Base-by-base conservation (phyloP, 1,140 invertebrate genomes). In the Pemphigus obesinymphae region DNA sequence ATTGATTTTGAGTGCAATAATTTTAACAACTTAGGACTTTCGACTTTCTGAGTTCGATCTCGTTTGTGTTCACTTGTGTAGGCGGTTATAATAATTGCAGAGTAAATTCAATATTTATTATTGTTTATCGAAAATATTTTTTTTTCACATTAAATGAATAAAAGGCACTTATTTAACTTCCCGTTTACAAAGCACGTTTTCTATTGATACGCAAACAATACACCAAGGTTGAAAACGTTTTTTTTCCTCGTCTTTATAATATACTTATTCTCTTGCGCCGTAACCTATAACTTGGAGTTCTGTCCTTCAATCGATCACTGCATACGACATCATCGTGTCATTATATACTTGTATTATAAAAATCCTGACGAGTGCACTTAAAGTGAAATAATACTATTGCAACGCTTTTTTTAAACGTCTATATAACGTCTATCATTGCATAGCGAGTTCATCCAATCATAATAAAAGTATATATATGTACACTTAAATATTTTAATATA, bases 221-320 rank as follows among this genome's bases (percentile, higher is more conserved):
- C 23, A 17, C 23, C 66, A 70, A 70, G 66, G 66, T 70, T 45
- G 66, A 70, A 43, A 43, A 11, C 34, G 31, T 61, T 31, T 45
- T 70, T 70, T 70, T 70, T 70, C 66, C 66, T 70, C 31, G 66
- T 70, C 63, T 37, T 66, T 66, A 63, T 63, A 45, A 40, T 8
- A 40, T 8, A 8, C 37, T 40, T 50, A 20, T 26, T 23, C 17
- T 8, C 50, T 7, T n/a, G 11, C n/a, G 34, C 20, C 15, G 23
- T 70, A 70, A 43, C 40, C 66, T 70, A 70, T 43, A 70, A 70
- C 66, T 70, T n/a, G 37, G n/a, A 68, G 37, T n/a, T 20, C 37
- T 43, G 66, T 70, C 66, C 66, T 70, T 70, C 66, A 23, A 70
- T 70, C 66, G 43, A 11, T 11, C 10, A 40, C n/a, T n/a, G 43